Conservation (phyloP, 2,888 invertebrate species). For the Scrobipalpa costella region DNA sequence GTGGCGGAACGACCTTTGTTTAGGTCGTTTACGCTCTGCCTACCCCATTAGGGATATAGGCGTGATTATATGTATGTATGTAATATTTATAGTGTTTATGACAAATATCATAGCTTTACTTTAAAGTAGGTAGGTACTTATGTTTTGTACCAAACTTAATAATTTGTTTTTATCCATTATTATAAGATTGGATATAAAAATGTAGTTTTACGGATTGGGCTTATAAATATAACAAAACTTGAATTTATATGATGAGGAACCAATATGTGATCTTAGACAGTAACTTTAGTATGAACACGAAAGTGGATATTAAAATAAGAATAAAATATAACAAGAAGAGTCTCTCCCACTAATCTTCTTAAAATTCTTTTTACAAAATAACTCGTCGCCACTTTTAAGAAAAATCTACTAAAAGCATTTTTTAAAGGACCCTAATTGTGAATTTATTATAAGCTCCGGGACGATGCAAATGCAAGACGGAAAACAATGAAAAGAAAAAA, state of each 20-base stretch:
- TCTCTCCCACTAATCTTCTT: neutral
- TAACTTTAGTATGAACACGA: too few species aligned
- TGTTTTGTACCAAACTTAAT: neutral
- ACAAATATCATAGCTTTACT: too few species aligned
- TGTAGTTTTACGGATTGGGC: too few species aligned
- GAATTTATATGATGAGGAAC: too few species aligned
- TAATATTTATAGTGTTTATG: too few species aligned
- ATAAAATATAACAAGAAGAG: neutral
- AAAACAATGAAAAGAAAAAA: neutral
- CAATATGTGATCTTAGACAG: too few species aligned
- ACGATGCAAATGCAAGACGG: neutral
- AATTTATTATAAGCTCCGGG: conserved; percentile 44
- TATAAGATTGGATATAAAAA: neutral
- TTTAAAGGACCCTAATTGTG: conserved; percentile 45
- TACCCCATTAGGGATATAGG: too few species aligned
- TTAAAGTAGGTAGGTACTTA: too few species aligned
- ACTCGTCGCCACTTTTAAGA: neutral
- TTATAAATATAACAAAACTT: too few species aligned
- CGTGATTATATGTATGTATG: too few species aligned
- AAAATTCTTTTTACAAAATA: neutral
- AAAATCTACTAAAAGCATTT: conserved; percentile 3
- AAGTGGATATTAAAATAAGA: neutral
- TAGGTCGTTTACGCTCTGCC: too few species aligned
- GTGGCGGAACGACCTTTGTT: too few species aligned
- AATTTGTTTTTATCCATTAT: neutral